Base-by-base conservation (phyloP, 1,140 invertebrate genomes). In the Agraylea sexmaculata region DNA sequence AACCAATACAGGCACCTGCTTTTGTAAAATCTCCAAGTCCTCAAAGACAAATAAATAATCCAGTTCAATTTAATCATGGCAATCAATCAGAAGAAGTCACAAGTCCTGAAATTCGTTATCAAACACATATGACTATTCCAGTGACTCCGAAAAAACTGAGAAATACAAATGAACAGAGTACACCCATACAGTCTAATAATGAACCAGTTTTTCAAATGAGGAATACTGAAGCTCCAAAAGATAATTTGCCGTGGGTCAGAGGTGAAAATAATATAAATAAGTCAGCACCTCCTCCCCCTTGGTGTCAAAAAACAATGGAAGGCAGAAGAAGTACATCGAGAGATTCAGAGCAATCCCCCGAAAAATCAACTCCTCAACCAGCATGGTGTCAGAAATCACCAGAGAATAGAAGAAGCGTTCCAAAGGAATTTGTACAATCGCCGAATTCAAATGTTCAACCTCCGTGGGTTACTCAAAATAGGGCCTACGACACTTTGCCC, bases 51-150 rank as follows among this genome's bases (percentile, higher is more conserved):
- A 45, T 37, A 20, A 17, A 6, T 13, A 20, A 47, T 22, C 22
- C 18, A 13, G 30, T 18, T 21, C 29, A 27, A 19, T 23, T 15
- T 3, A 12, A 40, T 27, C 20, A 25, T 13, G n/a, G 15, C 8
- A 17, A 42, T 30, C 19, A 10, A 7, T 22, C 32, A 5, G 19
- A 10, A 7, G 27, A 37, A 2, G 40, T 55, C 15, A 11, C 21
- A 7, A 40, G 42, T 29, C 18, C 27, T 10, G 47, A 49, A 40
- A 41, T 46, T 4, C 52, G 62, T 30, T 68, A 65, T 42, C 64
- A 68, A 48, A 61, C 64, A 8, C 56, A 59, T 6, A 66, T 68
- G 52, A 64, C 62, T 0, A 66, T 68, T 42, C 64, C 65, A 8
- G 59, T 68, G 4, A 58, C 58, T 20, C 58, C 61, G 20, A 58